Conservation (phyloP, 53 echinoderm and acorn worm genomes). For the Paracentrotus lividus region DNA sequence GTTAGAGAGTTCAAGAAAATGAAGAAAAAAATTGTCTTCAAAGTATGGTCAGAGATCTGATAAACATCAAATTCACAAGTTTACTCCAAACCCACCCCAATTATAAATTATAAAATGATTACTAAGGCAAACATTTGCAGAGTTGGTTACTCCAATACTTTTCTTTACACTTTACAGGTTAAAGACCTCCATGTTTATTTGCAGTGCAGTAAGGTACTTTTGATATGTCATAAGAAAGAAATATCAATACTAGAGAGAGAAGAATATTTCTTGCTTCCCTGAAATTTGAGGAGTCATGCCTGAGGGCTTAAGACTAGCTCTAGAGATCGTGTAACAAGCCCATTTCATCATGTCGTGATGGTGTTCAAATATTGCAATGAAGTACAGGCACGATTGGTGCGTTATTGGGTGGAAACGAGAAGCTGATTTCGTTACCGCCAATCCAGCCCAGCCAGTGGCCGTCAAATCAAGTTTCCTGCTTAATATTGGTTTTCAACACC, state of each 20-base stretch:
- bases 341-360: neutral
- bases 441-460: neutral
- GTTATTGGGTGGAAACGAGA: constrained; percentile 57
- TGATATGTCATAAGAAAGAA: neutral
- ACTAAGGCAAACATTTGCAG: too few relatives aligned
- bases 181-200: too few relatives aligned
- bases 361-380: constrained; percentile 35
- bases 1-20: too few relatives aligned
- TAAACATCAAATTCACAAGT: too few relatives aligned
- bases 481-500: constrained; percentile 31
- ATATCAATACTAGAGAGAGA: neutral
- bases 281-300: neutral
- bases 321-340: neutral
- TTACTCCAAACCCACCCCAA: too few relatives aligned
- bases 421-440: constrained; percentile 33
- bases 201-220: neutral
- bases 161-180: too few relatives aligned
- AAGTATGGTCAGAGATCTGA: too few relatives aligned
- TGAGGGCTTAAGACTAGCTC: neutral
- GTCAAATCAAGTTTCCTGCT: constrained; percentile 44
- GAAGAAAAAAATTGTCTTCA: too few relatives aligned
- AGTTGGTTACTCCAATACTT: too few relatives aligned
- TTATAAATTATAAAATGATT: too few relatives aligned
- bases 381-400: neutral
- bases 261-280: neutral